A percentile compares a stretch with the other conserved stretches of the same genome.
Evolutionary conservation across 2,113 vertebrate genomes (phyloP).

Genomic region (Accipiter virgatus): DNA sequence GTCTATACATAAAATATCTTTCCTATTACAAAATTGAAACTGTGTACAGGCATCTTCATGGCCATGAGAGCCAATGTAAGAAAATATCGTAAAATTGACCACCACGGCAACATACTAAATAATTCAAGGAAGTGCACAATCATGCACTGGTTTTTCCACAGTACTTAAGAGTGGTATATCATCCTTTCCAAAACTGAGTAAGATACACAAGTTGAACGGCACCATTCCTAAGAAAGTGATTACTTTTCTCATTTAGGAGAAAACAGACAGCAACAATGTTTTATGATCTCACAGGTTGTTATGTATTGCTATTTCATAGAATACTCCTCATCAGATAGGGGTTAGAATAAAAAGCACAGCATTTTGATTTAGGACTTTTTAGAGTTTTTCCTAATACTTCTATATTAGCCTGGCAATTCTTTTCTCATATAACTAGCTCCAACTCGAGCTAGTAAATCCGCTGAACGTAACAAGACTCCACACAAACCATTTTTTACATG

Average conservation of each 20-base stretch:
- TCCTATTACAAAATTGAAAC: neutral
- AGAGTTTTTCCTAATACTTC: neutral
- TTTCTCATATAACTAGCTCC: neutral
- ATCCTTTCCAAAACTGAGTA: neutral
- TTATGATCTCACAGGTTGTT: neutral
- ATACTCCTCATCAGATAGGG: neutral
- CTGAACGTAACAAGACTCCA: neutral
- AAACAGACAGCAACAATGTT: neutral
- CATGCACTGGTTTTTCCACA: neutral
- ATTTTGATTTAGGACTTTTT: neutral
- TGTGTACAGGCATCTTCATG: neutral
- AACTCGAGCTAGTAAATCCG: neutral
- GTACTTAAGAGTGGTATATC: neutral
- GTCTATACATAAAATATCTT: neutral
- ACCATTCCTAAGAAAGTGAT: neutral
- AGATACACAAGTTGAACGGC: neutral
- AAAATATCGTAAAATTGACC: neutral
- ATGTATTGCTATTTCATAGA: neutral
- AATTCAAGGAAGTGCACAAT: neutral
- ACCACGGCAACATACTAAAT: neutral
- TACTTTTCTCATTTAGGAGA: neutral
- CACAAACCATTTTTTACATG: neutral
- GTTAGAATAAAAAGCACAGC: neutral
- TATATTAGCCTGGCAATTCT: neutral
- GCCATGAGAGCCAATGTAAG: neutral